A percentile compares a stretch with the other conserved stretches of the same genome.
These are phyloP conservation scores for Hemiscyllium ocellatum DNA, from an alignment of 2,113 vertebrate species.

Conservation along the genomic window DNA sequence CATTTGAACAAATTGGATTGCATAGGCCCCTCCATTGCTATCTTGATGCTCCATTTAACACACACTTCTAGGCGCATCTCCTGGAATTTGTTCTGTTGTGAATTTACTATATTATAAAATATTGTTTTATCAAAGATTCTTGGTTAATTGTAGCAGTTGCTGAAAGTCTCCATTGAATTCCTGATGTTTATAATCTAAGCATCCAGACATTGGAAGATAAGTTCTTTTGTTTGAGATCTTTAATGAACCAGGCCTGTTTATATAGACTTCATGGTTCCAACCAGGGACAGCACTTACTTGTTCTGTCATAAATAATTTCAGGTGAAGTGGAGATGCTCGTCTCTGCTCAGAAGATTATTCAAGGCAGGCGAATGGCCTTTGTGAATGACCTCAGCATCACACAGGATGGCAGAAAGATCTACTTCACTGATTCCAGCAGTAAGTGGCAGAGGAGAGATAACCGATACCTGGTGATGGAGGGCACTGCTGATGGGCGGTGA, in stretches of 20 bases:
- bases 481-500: constrained; percentile 83
- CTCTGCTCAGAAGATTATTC: constrained; percentile 61
- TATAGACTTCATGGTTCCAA: neutral
- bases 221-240: neutral
- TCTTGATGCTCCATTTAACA: too few relatives aligned
- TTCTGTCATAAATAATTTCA: constrained; percentile 45
- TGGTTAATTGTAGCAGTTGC: neutral
- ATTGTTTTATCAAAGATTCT: neutral
- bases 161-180: neutral
- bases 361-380: constrained; percentile 79
- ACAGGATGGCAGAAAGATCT: constrained; percentile 82
- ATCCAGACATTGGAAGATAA: neutral
- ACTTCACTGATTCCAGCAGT: constrained; percentile 91
- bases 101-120: neutral
- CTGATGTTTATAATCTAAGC: neutral
- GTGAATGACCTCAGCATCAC: constrained; percentile 85
- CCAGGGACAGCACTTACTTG: constrained; percentile 17
- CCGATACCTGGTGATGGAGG: constrained; percentile 81
- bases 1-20: too few relatives aligned
- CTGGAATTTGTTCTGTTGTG: too few relatives aligned
- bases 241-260: neutral
- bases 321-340: constrained; percentile 68
- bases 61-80: too few relatives aligned
- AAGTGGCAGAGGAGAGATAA: constrained; percentile 88
- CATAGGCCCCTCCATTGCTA: too few relatives aligned